Conservation (phyloP, 2,113 vertebrate genomes). For the Dolichallabes microphthalmus region DNA sequence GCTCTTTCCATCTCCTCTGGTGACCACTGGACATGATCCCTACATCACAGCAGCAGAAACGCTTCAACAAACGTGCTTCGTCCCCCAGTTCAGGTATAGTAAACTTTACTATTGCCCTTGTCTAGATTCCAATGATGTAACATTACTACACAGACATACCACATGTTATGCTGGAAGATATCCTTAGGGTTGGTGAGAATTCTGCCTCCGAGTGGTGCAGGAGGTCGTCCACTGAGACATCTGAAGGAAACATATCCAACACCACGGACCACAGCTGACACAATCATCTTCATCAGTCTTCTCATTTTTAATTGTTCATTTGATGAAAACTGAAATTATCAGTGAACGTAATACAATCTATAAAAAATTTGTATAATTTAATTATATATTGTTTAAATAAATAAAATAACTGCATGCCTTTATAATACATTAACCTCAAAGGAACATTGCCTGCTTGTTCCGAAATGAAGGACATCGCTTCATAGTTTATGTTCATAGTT, state of each 20-base stretch:
- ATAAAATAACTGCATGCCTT: neutral
- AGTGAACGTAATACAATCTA: neutral
- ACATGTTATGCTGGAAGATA: constrained; percentile 92
- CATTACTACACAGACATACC: constrained; percentile 69
- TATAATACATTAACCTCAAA: neutral
- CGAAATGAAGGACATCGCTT: neutral
- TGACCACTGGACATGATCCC: constrained; percentile 92
- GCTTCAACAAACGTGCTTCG: neutral
- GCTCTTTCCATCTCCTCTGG: constrained; percentile 79
- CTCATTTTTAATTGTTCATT: constrained; percentile 65
- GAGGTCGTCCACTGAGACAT: constrained; percentile 71
- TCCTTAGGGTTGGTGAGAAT: constrained; percentile 80
- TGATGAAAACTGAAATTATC: neutral
- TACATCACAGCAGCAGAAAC: constrained; percentile 56
- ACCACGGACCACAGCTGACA: constrained; percentile 63
- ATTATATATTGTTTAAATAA: neutral
- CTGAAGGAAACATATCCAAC: constrained; percentile 63
- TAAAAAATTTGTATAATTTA: neutral
- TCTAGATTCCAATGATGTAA: neutral
- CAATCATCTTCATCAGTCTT: constrained; percentile 63
- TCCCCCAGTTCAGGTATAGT: neutral
- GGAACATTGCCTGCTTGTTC: neutral
- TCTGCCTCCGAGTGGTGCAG: constrained; percentile 81
- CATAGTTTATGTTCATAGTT: neutral
- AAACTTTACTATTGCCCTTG: neutral